phyloP scores from a whole-genome alignment of 2,113 vertebrate species.

The Epinephelus lanceolatus region DNA sequence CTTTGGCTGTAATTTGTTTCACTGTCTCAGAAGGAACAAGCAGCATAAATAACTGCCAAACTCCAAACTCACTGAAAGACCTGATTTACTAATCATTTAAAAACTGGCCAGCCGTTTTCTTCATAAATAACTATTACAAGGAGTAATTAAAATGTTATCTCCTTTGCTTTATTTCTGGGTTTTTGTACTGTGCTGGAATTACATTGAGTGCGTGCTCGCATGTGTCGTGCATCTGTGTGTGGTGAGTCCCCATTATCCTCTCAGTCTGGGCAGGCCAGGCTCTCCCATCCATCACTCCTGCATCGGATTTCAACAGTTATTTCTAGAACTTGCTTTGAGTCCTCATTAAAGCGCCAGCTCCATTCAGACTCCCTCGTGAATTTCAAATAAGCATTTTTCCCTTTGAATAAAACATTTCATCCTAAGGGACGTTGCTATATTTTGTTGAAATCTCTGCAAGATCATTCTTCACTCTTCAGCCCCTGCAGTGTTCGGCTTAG shows the following conservation, averaged over 20 bases:
- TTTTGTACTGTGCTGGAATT: constrained; percentile 4
- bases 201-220: no score
- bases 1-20: constrained; percentile 1
- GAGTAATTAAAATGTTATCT: background rate
- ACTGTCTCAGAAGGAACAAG: background rate
- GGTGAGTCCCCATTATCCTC: constrained; percentile 13
- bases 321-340: constrained; percentile 50
- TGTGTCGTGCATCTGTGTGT: background rate
- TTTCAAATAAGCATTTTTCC: constrained; percentile 64
- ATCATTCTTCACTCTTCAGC: constrained; percentile 59
- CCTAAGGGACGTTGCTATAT: constrained; percentile 60
- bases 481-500: constrained; percentile 43
- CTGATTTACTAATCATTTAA: background rate
- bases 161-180: background rate
- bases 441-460: constrained; percentile 64
- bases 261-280: constrained; percentile 4
- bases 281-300: constrained; percentile 47
- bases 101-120: background rate
- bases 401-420: constrained; percentile 78
- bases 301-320: constrained; percentile 42
- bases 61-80: background rate
- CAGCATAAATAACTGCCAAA: background rate
- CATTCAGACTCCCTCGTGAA: constrained; percentile 53
- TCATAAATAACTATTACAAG: background rate
- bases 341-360: constrained; percentile 61